Conservation (phyloP, 1,140 invertebrate genomes). For the Magallana angulata region DNA sequence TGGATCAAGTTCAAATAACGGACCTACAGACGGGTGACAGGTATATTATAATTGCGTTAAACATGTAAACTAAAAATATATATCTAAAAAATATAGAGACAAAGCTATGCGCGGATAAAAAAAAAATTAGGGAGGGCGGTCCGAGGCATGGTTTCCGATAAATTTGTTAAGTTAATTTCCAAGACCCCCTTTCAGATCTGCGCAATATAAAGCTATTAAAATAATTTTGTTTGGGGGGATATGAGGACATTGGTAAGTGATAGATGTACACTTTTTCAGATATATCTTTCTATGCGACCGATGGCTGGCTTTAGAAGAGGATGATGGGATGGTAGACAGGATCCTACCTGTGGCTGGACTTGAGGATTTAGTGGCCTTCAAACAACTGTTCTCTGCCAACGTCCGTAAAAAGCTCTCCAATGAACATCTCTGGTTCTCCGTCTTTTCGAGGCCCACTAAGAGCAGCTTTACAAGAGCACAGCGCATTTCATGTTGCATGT, state of each 20-base stretch:
- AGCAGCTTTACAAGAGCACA: conserved; percentile 79
- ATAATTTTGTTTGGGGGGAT: no score
- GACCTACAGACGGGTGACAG: conserved; percentile 73
- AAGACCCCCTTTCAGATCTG: no score
- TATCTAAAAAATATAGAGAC: no score
- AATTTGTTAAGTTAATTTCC: no score
- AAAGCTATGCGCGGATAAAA: no score
- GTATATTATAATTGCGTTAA: conserved; percentile 48
- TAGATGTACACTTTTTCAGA: conserved; percentile 53
- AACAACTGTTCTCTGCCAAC: conserved; percentile 78
- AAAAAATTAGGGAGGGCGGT: no score
- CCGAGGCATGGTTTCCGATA: no score
- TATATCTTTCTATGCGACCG: conserved; percentile 73
- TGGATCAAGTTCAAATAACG: conserved; percentile 71
- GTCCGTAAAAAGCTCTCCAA: conserved; percentile 79
- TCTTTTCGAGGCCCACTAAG: conserved; percentile 76
- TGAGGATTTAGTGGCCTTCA: conserved; percentile 78
- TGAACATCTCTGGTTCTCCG: conserved; percentile 80
- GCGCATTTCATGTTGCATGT: conserved; percentile 78
- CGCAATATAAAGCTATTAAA: no score
- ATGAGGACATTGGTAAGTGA: no score
- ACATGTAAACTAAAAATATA: no score
- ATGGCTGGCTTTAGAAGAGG: conserved; percentile 75
- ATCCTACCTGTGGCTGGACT: conserved; percentile 78
- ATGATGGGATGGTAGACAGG: conserved; percentile 78